A percentile compares a stretch with the other conserved stretches of the same genome.
These are phyloP conservation scores for Drosophila ficusphila DNA, from an alignment of 1,140 invertebrate species.

Conservation along the genomic window DNA sequence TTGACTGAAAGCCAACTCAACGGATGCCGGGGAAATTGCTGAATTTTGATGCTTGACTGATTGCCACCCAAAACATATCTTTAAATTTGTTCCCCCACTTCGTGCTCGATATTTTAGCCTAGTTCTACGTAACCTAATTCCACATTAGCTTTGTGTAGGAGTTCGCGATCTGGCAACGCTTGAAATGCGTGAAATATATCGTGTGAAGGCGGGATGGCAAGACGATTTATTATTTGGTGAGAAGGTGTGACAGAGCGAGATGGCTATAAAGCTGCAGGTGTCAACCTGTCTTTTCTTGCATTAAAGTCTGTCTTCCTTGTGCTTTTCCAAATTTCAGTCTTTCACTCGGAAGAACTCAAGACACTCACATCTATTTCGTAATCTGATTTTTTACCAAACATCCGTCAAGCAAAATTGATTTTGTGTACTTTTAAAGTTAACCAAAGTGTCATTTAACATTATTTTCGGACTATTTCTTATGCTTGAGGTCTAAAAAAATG, in stretches of 20 bases:
- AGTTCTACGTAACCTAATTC: neutral
- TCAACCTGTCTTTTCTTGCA: no score
- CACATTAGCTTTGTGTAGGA: neutral
- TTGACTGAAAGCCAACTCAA: conserved; percentile 67
- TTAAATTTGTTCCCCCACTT: neutral
- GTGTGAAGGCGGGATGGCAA: neutral
- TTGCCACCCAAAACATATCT: conserved; percentile 33
- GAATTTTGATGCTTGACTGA: conserved; percentile 79
- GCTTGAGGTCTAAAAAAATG: neutral
- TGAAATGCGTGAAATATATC: neutral
- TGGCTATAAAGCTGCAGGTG: no score
- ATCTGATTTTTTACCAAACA: neutral
- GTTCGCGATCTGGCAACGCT: conserved; percentile 18
- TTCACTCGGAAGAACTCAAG: neutral
- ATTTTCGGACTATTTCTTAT: neutral
- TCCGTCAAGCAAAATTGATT: neutral
- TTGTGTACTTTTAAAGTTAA: neutral
- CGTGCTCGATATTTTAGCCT: neutral
- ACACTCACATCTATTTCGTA: neutral
- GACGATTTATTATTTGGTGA: neutral
- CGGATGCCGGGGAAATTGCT: conserved; percentile 52
- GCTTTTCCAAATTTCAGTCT: neutral
- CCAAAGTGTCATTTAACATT: neutral
- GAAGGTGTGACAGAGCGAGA: neutral
- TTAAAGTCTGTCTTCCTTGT: no score